These are phyloP conservation scores for Dendronephthya gigantea DNA, from an alignment of 64 coral and sea anemone species.

Conservation along the genomic window DNA sequence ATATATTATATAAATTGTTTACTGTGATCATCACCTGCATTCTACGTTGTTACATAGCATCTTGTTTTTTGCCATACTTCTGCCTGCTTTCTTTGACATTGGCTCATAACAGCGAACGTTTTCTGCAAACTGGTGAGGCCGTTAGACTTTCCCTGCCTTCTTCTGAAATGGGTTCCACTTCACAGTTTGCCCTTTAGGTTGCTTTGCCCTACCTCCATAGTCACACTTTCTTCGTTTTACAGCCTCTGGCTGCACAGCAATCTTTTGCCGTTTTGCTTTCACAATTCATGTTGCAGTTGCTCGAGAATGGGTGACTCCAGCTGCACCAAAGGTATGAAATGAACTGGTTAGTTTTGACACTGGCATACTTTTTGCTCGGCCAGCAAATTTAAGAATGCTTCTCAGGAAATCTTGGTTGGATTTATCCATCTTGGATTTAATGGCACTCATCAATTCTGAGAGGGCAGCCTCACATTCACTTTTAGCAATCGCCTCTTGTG, in stretches of 20 bases:
- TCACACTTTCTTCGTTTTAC: not conserved
- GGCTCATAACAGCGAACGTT: not conserved
- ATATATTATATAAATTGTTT: not conserved
- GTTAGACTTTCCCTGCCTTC: not conserved
- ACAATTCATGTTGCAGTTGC: not conserved
- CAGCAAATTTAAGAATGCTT: not conserved
- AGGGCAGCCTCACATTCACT: not conserved
- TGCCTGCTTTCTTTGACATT: constrained; percentile 2
- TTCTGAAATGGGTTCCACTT: not conserved
- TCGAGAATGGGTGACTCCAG: not conserved
- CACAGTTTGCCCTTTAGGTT: not conserved
- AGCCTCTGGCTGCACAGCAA: not conserved
- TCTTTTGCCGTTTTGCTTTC: not conserved
- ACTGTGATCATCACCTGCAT: not conserved
- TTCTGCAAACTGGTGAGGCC: not conserved
- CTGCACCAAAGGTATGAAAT: not conserved
- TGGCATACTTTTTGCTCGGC: not conserved
- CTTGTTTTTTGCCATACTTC: constrained; percentile 3
- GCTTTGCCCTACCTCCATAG: not conserved
- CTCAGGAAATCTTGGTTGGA: not conserved
- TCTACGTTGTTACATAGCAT: not conserved
- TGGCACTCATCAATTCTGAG: not conserved
- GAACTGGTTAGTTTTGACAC: not conserved
- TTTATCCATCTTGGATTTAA: not conserved
- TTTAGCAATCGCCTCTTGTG: not conserved